A percentile compares a stretch with the other conserved stretches of the same genome.
These are phyloP conservation scores for Phrynocephalus forsythii DNA, from an alignment of 2,797 vertebrate genomes.

Conservation along the genomic window DNA sequence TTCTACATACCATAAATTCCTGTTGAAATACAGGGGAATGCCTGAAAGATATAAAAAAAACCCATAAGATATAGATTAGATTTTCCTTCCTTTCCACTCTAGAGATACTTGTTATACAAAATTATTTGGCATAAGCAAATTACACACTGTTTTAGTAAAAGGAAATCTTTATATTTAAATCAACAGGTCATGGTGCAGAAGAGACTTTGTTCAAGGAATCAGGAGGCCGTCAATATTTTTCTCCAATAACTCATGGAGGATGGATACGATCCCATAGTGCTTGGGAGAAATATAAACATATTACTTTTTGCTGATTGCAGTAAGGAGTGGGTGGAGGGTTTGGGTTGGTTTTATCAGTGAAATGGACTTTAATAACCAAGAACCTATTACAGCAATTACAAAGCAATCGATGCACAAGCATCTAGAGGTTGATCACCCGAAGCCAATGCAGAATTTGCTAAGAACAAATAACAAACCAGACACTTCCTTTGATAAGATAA, in stretches of 20 bases:
- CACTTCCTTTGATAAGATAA: slow-evolving; percentile 11
- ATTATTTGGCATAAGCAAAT: neutral
- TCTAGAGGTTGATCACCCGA: neutral
- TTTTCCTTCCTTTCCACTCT: slow-evolving; percentile 36
- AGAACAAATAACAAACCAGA: neutral
- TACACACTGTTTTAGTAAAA: slow-evolving; percentile 4
- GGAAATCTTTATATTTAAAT: slow-evolving; percentile 5
- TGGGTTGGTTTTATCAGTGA: neutral
- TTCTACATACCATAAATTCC: slow-evolving; percentile 96
- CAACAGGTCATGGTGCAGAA: neutral
- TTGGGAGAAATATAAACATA: slow-evolving; percentile 1
- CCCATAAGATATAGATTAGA: slow-evolving; percentile 65
- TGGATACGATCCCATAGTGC: neutral
- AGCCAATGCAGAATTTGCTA: neutral
- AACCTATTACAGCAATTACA: slow-evolving; percentile 33
- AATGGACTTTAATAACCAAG: slow-evolving; percentile 5
- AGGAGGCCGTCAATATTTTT: slow-evolving; percentile 1
- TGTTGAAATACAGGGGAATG: slow-evolving; percentile 99
- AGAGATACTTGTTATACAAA: slow-evolving; percentile 24
- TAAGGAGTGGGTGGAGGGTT: neutral
- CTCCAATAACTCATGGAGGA: neutral
- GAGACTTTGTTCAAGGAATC: neutral
- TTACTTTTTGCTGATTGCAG: neutral
- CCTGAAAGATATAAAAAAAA: slow-evolving; percentile 83
- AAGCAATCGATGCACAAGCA: slow-evolving; percentile 38